Percentiles rank a stretch among this genome's conserved stretches.
Evolutionary conservation across 2,888 invertebrate genomes (phyloP).

Genomic region (Parnassius apollo): DNA sequence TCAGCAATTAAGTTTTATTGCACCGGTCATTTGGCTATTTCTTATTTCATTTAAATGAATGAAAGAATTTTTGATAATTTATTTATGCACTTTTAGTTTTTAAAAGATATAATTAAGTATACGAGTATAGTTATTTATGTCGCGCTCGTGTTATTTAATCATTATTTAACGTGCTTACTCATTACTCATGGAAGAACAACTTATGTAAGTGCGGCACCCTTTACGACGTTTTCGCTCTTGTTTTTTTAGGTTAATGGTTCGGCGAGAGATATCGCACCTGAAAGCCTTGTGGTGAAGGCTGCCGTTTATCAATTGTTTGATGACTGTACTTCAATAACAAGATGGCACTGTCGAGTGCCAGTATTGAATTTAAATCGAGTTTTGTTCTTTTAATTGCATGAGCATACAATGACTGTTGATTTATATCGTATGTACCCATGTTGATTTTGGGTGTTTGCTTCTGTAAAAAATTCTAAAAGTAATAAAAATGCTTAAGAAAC

Average conservation of each 20-base stretch:
- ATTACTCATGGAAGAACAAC: constrained; percentile 1
- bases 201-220: constrained; percentile 27
- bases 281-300: constrained; percentile 48
- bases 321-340: constrained; percentile 31
- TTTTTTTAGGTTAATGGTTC: constrained; percentile 52
- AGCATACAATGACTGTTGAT: too few relatives aligned
- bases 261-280: constrained; percentile 36
- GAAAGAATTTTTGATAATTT: too few relatives aligned
- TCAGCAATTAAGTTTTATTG: too few relatives aligned
- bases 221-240: constrained; percentile 26
- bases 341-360: constrained; percentile 21
- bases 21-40: too few relatives aligned
- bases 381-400: background rate
- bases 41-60: too few relatives aligned
- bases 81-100: too few relatives aligned
- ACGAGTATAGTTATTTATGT: background rate
- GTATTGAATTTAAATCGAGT: constrained; percentile 2
- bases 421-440: too few relatives aligned
- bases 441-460: too few relatives aligned
- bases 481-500: too few relatives aligned
- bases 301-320: constrained; percentile 41
- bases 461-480: too few relatives aligned
- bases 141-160: background rate
- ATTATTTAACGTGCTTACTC: background rate
- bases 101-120: too few relatives aligned